Percentiles rank a stretch among this genome's conserved stretches.
Conservation (phyloP, 2,113 vertebrate species). For the Planiliza haematocheilus region DNA sequence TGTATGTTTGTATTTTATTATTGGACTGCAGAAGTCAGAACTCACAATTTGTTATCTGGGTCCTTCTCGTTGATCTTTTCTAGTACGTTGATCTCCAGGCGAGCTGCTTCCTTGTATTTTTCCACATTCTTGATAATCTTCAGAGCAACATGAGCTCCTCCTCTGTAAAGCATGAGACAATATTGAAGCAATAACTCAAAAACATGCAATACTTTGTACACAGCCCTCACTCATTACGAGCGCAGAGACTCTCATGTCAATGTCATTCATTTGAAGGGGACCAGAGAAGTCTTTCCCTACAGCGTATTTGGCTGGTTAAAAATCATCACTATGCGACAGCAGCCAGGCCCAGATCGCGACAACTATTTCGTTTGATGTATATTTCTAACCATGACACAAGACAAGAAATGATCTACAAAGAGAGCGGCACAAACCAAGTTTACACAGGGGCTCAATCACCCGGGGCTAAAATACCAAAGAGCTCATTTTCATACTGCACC, state of each 20-base stretch:
- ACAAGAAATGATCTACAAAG: neutral
- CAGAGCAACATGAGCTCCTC: conserved; percentile 89
- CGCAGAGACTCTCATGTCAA: no score
- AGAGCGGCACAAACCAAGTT: neutral
- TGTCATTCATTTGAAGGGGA: no score
- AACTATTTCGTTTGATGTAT: neutral
- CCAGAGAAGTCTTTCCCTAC: neutral
- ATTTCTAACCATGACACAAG: conserved; percentile 8
- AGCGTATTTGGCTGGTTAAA: neutral
- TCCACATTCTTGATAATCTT: conserved; percentile 99
- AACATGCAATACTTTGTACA: no score
- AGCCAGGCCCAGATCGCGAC: neutral
- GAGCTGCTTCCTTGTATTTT: conserved; percentile 97
- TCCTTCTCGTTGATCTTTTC: conserved; percentile 97
- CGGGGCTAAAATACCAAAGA: neutral
- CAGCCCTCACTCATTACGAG: no score
- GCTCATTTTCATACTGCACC: neutral
- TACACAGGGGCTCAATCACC: neutral
- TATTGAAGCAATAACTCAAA: conserved; percentile 15
- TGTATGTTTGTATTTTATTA: neutral
- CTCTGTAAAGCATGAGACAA: conserved; percentile 76
- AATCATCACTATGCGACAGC: neutral
- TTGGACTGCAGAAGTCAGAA: neutral
- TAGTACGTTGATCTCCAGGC: conserved; percentile 95
- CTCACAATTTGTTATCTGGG: conserved; percentile 91